These are phyloP conservation scores for Clamator glandarius DNA, from an alignment of 2,797 vertebrate species.

Conservation along the genomic window DNA sequence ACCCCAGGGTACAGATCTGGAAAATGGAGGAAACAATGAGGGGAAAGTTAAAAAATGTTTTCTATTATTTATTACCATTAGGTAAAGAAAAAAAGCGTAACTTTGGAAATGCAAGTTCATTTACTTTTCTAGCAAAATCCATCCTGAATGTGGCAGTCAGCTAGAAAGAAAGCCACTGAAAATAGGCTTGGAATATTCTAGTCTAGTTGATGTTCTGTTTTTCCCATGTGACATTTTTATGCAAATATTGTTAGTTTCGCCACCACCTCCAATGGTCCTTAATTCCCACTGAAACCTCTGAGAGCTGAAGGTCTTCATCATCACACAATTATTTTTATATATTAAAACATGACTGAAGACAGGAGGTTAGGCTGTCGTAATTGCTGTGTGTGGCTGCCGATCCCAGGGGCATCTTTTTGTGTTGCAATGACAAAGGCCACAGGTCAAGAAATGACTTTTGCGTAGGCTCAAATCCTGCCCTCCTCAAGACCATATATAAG, in stretches of 20 bases:
- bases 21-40: constrained; percentile 11
- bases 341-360: not conserved
- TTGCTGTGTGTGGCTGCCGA: not conserved
- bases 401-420: not conserved
- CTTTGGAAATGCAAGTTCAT: not conserved
- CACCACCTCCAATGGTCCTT: constrained; percentile 29
- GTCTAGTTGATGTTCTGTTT: not conserved
- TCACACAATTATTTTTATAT: not conserved
- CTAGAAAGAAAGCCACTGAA: not conserved
- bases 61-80: not conserved
- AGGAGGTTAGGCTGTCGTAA: not conserved
- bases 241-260: constrained; percentile 32
- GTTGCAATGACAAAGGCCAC: not conserved
- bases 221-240: constrained; percentile 60
- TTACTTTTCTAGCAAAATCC: not conserved
- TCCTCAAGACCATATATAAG: not conserved
- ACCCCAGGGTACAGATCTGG: constrained; percentile 19
- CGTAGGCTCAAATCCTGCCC: not conserved
- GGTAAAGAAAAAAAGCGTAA: not conserved
- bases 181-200: constrained; percentile 5
- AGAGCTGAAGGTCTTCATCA: constrained; percentile 24
- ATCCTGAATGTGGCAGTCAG: not conserved
- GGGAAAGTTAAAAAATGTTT: constrained; percentile 37
- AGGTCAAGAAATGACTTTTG: not conserved
- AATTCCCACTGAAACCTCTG: constrained; percentile 39